Evolutionary conservation across 2,888 invertebrate genomes (phyloP), one percentile per base, ranked within the genome.

Genomic region (Anodontia alba): DNA sequence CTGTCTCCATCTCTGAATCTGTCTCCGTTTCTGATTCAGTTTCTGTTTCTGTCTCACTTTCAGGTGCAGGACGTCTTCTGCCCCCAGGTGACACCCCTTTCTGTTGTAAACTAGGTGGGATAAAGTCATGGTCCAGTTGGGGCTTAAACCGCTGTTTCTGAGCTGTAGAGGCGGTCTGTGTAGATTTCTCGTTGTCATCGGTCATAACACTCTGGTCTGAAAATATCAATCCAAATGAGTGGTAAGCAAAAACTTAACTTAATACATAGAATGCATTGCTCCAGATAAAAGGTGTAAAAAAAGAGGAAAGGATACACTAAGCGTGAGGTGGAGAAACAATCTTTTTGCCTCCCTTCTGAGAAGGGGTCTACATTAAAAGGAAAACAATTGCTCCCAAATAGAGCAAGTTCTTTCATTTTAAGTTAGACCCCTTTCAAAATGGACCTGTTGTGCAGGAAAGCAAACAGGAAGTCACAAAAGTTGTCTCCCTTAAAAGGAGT

Each of bases 191-290:
- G 54, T 84, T 84, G 80, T 88, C 90, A 75, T 90, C 90, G 0
- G 90, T 90, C 85, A 88, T 87, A 17, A 87, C 82, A 80, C 90
- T 88, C 74, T 88, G 88, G 71, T 90, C 90, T 90, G 84, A 43
- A 84, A 77, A 26, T 80, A 12, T 10, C 42, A 42, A 42, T 42
- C 7, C 15, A 15, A n/a, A n/a, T n/a, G n/a, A n/a, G n/a, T n/a
- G n/a, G n/a, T n/a, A n/a, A n/a, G n/a, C n/a, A n/a, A n/a, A n/a
- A n/a, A n/a, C n/a, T n/a, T n/a, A n/a, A n/a, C n/a, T n/a, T n/a
- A n/a, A 49, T 29, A 29, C 3, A 54, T 31, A 20, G 5, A 68
- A 31, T 15, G 12, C 8, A 33, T 31, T 31, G 15, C n/a, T 12
- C 62, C n/a, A n/a, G n/a, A n/a, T n/a, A n/a, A n/a, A n/a, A n/a